Percentiles rank a stretch among this genome's conserved stretches.
These are phyloP conservation scores for Xanthorhoe designata DNA, from an alignment of 2,888 invertebrate species.

Conservation along the genomic window DNA sequence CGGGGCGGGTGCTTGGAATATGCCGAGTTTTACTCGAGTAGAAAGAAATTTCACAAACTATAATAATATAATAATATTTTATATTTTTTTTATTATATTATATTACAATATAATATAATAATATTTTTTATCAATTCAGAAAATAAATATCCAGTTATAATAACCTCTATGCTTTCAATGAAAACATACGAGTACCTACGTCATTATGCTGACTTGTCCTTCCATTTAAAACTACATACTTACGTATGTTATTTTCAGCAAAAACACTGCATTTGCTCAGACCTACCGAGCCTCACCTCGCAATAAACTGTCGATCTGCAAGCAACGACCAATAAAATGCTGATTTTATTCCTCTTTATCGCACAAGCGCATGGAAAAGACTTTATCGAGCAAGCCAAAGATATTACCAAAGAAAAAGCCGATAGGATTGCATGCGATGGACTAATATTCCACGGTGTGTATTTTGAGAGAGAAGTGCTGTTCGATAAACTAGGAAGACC, in stretches of 20 bases:
- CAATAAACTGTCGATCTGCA: constrained; percentile 37
- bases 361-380: constrained; percentile 20
- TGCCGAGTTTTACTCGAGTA: no score
- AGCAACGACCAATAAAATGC: constrained; percentile 42
- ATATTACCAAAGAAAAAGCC: constrained; percentile 26
- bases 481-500: constrained; percentile 62
- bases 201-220: no score
- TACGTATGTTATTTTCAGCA: constrained; percentile 18
- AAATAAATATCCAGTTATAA: background rate
- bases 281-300: constrained; percentile 25
- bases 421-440: constrained; percentile 62
- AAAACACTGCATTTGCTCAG: constrained; percentile 21
- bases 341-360: constrained; percentile 41
- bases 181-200: background rate
- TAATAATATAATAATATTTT: no score
- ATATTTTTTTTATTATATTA: no score
- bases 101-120: no score
- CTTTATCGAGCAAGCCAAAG: constrained; percentile 7
- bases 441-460: constrained; percentile 65
- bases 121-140: no score
- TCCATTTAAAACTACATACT: constrained; percentile 3
- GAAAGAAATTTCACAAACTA: no score
- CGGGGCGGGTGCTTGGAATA: no score
- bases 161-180: background rate
- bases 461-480: constrained; percentile 62